Evolutionary conservation across 2,113 vertebrate genomes (phyloP).

Genomic region (Speoplatyrhinus poulsoni): DNA sequence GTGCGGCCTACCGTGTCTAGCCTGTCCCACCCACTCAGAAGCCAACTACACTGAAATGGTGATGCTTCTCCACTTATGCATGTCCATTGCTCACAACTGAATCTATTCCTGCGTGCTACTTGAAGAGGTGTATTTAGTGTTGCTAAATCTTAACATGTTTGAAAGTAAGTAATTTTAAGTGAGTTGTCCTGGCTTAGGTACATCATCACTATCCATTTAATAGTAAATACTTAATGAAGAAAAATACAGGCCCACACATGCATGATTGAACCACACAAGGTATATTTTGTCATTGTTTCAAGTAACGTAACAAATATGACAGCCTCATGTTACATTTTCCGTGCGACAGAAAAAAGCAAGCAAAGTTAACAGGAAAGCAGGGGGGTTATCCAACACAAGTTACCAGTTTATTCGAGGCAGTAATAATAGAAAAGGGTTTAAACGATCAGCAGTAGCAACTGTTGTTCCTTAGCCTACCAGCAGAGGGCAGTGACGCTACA

Average conservation of each 20-base stretch:
- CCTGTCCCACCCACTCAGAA: too few relatives aligned
- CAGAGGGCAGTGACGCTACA: slow-evolving; percentile 63
- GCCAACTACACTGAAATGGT: too few relatives aligned
- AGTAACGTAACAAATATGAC: slow-evolving; percentile 70
- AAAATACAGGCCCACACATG: slow-evolving; percentile 39
- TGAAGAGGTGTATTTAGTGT: too few relatives aligned
- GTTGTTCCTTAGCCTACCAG: slow-evolving; percentile 65
- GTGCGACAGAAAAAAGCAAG: slow-evolving; percentile 73
- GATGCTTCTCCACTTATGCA: too few relatives aligned
- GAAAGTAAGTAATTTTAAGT: too few relatives aligned
- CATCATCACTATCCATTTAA: neutral
- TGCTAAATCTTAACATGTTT: too few relatives aligned
- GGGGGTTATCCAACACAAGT: slow-evolving; percentile 47
- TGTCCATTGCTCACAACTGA: too few relatives aligned
- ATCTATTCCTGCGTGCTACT: too few relatives aligned
- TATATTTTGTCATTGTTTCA: slow-evolving; percentile 71
- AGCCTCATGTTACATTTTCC: slow-evolving; percentile 71
- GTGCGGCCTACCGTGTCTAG: too few relatives aligned
- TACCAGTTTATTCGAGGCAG: slow-evolving; percentile 63
- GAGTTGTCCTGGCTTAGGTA: neutral
- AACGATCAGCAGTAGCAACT: slow-evolving; percentile 16
- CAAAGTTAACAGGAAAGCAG: slow-evolving; percentile 4
- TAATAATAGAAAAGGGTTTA: slow-evolving; percentile 50
- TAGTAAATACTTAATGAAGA: neutral
- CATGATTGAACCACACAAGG: slow-evolving; percentile 71